Evolutionary conservation across 2,888 invertebrate species (phyloP).

Genomic region (Entomobrya proxima): DNA sequence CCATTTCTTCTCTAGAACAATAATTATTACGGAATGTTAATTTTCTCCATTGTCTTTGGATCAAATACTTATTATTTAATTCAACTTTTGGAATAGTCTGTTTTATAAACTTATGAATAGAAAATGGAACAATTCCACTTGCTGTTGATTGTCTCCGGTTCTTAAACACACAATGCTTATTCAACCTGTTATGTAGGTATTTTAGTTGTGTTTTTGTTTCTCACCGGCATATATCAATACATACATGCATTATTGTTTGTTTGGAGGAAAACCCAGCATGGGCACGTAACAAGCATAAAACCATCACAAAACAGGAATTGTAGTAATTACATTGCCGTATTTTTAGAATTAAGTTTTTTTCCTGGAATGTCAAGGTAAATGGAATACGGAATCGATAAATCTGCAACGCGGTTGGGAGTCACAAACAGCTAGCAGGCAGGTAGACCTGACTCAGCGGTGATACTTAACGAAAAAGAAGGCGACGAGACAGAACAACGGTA

Average conservation of each 20-base stretch:
- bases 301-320: neutral
- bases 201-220: neutral
- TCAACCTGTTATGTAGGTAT: no score
- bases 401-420: slow-evolving; percentile 39
- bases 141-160: no score
- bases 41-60: no score
- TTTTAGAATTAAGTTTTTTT: slow-evolving; percentile 34
- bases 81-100: no score
- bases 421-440: neutral
- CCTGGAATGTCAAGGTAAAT: slow-evolving; percentile 50
- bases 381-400: slow-evolving; percentile 52
- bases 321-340: neutral
- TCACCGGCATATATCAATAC: neutral
- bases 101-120: no score
- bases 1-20: no score
- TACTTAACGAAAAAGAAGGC: slow-evolving; percentile 5
- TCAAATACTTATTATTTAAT: no score
- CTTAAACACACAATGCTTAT: no score
- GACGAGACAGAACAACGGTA: slow-evolving; percentile 32
- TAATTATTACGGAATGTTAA: no score
- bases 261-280: no score
- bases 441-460: slow-evolving; percentile 11
- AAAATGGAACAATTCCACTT: no score
- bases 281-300: neutral
- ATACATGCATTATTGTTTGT: neutral